phyloP scores from a whole-genome alignment of 2,888 invertebrate species.

The Hypercompe scribonia region DNA sequence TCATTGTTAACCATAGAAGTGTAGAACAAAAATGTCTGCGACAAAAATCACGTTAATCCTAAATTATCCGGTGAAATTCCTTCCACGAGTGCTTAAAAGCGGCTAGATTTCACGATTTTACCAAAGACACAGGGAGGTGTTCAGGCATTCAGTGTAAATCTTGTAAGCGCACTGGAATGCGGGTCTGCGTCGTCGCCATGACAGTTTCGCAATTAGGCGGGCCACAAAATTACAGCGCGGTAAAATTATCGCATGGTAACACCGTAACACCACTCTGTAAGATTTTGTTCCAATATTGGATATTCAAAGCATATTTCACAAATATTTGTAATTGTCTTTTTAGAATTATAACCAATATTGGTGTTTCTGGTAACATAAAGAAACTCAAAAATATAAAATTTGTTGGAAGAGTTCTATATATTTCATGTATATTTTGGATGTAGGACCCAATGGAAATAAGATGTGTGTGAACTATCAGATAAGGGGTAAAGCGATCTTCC shows the following conservation, averaged over 20 bases:
- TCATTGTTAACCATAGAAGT: conserved; percentile 3
- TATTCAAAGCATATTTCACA: not conserved
- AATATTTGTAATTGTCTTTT: not conserved
- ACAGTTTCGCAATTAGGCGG: conserved; percentile 70
- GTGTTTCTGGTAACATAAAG: not conserved
- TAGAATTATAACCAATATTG: not conserved
- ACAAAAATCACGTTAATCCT: conserved; percentile 38
- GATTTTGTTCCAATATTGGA: conserved; percentile 46
- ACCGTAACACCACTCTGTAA: conserved; percentile 43
- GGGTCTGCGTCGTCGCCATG: conserved; percentile 63
- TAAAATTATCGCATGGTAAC: conserved; percentile 49
- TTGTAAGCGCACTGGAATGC: conserved; percentile 63
- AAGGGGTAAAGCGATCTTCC: too few species aligned
- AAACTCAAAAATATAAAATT: not conserved
- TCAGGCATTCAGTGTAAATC: conserved; percentile 67
- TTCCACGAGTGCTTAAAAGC: conserved; percentile 44
- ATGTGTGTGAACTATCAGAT: accelerated
- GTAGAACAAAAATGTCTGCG: conserved; percentile 24
- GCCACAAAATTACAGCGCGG: conserved; percentile 63
- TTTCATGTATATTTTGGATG: not conserved
- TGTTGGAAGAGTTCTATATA: not conserved
- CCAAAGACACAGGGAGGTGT: conserved; percentile 64
- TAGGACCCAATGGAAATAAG: not conserved
- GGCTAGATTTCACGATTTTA: conserved; percentile 57
- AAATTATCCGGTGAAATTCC: conserved; percentile 55